Base-by-base conservation (phyloP, 2,888 invertebrate species). In the Neoascia interrupta region DNA sequence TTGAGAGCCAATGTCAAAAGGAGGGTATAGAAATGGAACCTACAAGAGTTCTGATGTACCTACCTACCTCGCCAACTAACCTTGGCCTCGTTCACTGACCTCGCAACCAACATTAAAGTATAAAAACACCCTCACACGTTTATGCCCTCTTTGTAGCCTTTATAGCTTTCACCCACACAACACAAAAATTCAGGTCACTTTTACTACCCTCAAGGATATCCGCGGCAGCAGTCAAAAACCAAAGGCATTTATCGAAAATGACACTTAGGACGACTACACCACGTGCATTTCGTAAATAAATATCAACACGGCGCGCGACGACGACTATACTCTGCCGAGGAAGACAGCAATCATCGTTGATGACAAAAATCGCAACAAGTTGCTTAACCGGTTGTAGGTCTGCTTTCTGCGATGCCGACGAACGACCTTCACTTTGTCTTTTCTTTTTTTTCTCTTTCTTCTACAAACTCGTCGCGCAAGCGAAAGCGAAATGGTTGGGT, bases 401-500 rank as follows among this genome's bases (percentile, higher is more conserved):
- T n/a, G n/a, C 31, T 31, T n/a, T 8, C 4, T 26, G 8, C 31
- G n/a, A n/a, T n/a, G n/a, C n/a, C n/a, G n/a, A n/a, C n/a, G n/a
- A n/a, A 58, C 69, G 75, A 75, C 75, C 70, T 75, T 75, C 61
- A 2, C 2, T 18, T 41, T 19, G 21, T 21, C n/a, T n/a, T n/a
- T n/a, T n/a, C n/a, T n/a, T n/a, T n/a, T n/a, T n/a, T n/a, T n/a
- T 23, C 53, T 45, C 13, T 34, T 53, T 63, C 61, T 4, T 6
- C 18, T 13, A 16, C 23, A 36, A 80, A 83, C 75, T 70, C 49
- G 75, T 72, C 81, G 74, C 66, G 69, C 61, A 82, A 83, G 81
- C 58, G 82, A 72, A 83, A 82, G 51, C n/a, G n/a, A n/a, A n/a
- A n/a, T 41, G 54, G 51, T 81, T 31, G 31, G 31, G 53, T 75